phyloP scores from a whole-genome alignment of 1,140 invertebrate species.

The Drosophila pallidifrons region DNA sequence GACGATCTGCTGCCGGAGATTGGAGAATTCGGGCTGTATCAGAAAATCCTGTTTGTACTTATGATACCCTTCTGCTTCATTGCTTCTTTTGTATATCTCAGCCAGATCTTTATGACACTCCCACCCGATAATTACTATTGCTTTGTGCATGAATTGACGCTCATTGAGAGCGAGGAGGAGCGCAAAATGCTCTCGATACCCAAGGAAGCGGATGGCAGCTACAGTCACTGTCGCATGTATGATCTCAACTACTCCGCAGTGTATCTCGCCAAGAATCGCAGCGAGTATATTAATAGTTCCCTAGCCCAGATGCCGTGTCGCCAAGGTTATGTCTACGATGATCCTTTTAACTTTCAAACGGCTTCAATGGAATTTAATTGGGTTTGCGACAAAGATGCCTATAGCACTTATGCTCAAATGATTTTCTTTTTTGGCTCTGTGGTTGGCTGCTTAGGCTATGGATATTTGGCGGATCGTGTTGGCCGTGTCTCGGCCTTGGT shows the following conservation, averaged over 20 bases:
- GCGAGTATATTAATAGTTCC: constrained; percentile 85
- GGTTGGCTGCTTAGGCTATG: constrained; percentile 92
- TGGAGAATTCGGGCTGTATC: constrained; percentile 94
- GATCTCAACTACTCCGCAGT: constrained; percentile 88
- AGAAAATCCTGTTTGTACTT: constrained; percentile 91
- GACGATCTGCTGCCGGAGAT: constrained; percentile 93
- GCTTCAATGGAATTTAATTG: constrained; percentile 92
- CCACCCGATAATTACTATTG: constrained; percentile 92
- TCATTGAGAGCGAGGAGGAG: constrained; percentile 21
- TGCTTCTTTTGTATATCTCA: constrained; percentile 93
- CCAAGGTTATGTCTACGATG: constrained; percentile 90
- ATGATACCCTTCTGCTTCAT: constrained; percentile 94
- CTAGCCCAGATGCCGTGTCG: constrained; percentile 87
- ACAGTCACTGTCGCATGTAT: constrained; percentile 89
- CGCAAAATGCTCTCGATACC: constrained; percentile 87
- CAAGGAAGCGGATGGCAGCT: constrained; percentile 85
- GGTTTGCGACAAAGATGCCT: constrained; percentile 91
- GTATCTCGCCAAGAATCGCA: constrained; percentile 83
- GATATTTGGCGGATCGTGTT: constrained; percentile 92
- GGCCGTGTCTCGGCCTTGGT: constrained; percentile 92
- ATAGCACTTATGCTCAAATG: constrained; percentile 90
- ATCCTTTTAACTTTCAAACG: constrained; percentile 89
- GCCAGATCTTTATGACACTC: constrained; percentile 93
- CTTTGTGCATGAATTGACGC: constrained; percentile 87
- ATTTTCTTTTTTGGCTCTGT: constrained; percentile 94